Evolutionary conservation across 2,888 invertebrate species (phyloP), one percentile per base, ranked within the genome.

Genomic region (Sturmia bella): DNA sequence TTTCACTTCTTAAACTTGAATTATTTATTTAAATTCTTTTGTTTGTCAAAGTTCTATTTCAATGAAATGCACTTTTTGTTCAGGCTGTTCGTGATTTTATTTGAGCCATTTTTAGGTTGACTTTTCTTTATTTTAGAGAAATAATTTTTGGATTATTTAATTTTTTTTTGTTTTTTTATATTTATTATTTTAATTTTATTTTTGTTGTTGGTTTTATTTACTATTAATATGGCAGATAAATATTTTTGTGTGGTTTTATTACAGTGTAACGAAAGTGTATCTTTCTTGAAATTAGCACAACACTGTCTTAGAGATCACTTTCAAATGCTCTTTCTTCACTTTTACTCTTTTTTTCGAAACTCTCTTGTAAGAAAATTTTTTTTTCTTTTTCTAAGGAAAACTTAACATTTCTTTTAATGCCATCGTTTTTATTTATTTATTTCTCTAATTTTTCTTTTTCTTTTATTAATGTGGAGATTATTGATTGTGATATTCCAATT

Each of bases 221-320:
- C 9, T 52, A 75, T 59, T 74, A 80, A 78, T 83, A 80, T 69
- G 74, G 80, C 83, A 84, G 64, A 72, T 69, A 37, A 56, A 61
- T 68, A 63, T 70, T 45, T 68, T 56, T 27, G 37, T 37, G 50
- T 63, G 56, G 21, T 64, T 45, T 50, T 45, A 4, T 48, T 76
- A 39, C 59, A 68, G 73, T 74, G 57, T 50, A 17, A 61, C 17
- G 19, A 66, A 68, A 68, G 41, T 68, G 39, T n/a, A 41, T 52
- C 27, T 59, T 52, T 54, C 21, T 59, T 54, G 3, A 4, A 6
- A 32, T 66, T 52, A 21, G 13, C 68, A 21, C 13, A 17, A 54
- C 39, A 37, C 45, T 48, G 64, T 27, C 64, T 66, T 82, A 70
- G 59, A 70, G 74, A 82, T 78, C 78, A 74, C 69, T 75, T 50